Evolutionary conservation across 2,113 vertebrate species (phyloP).

Genomic region (Tursiops truncatus): DNA sequence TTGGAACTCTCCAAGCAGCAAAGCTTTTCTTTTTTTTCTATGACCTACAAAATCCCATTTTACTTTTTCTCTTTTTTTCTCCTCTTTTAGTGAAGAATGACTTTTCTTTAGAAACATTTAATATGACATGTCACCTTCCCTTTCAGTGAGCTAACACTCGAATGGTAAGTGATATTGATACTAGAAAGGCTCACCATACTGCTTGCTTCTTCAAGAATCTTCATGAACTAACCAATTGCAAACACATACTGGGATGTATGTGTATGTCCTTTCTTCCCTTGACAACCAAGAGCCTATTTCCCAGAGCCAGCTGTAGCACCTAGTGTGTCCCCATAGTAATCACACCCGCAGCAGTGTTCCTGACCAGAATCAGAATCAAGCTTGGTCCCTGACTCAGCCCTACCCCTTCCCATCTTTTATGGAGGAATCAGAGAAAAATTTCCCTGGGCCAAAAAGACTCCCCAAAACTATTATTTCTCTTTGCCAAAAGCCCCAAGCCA

Average conservation of each 20-base stretch:
- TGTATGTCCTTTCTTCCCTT: not conserved
- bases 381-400: not conserved
- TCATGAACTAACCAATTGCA: not conserved
- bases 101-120: not conserved
- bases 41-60: not conserved
- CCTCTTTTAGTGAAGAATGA: not conserved
- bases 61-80: not conserved
- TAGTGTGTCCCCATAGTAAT: slow-evolving; percentile 9
- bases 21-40: not conserved
- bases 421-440: not conserved
- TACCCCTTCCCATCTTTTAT: not conserved
- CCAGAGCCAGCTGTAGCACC: not conserved
- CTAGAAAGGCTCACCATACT: not conserved
- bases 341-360: not conserved
- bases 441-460: not conserved
- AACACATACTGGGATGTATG: not conserved
- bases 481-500: not conserved
- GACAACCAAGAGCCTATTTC: not conserved
- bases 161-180: not conserved
- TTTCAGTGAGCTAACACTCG: not conserved
- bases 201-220: slow-evolving; percentile 10
- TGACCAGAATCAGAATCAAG: not conserved
- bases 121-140: not conserved
- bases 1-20: not conserved
- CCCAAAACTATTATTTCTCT: not conserved